Base-by-base conservation (phyloP, 2,797 vertebrate species). In the Eulemur rubriventer region DNA sequence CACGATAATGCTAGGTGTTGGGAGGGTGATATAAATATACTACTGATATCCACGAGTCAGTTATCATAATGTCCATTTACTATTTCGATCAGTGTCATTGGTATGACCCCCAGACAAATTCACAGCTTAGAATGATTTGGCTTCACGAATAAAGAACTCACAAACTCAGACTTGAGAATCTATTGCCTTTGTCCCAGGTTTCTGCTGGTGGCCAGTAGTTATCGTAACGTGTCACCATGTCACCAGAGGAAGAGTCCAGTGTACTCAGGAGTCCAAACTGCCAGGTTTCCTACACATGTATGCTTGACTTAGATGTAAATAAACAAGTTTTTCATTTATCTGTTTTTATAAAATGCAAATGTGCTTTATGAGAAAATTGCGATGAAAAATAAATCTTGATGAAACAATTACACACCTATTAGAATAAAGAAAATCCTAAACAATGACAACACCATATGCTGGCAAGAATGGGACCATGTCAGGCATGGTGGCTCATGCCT, bases 181-280 rank as follows among this genome's bases (percentile, higher is more conserved):
- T 2, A 22, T 1, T 28, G 35, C 13, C 30, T 89, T 41, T 33
- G 22, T 28, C n/a, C 52, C 7, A 3, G n/a, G 7, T 57, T 4
- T 69, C 35, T 38, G 41, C 46, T 0, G 4, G 24, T 11, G 35
- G 28, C 46, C 52, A 33, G 41, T 1, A n/a, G 35, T 50, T 26
- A 28, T 0, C 10, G 13, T 5, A 1, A 14, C 3, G 26, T 43
- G 8, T 43, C 43, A 43, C 8, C 43, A 43, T 20, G 26, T 43
- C 13, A n/a, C 70, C 13, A 22, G 35, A 33, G 48, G 43, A 85
- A 22, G 20, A 80, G 28, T 52, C 50, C 33, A 13, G 35, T 24
- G 38, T 38, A 26, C 26, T 75, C 6, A 35, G 4, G 35, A 2
- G 7, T 52, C 35, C 57, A 48, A 46, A 65, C 6, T 22, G 17